Base-by-base conservation (phyloP, 2,888 invertebrate genomes). In the Ormyrus pomaceus region DNA sequence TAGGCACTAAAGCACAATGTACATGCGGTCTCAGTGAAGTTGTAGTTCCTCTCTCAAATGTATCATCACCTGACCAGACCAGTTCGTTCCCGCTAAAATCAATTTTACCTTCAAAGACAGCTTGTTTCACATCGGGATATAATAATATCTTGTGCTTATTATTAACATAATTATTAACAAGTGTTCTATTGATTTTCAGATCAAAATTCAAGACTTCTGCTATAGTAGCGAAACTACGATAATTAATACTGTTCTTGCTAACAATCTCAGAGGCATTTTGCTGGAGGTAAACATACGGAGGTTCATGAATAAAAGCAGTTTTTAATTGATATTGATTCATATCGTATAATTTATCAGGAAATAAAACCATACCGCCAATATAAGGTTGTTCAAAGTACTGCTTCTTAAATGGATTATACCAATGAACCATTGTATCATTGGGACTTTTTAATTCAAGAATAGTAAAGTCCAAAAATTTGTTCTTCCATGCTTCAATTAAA, bases 341-440 rank as follows among this genome's bases (percentile, higher is more conserved):
- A 68, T 87, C 68, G 0, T 6, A 59, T 4, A 84, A 7, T 48
- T 86, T 84, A 45, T 85, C 73, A 0, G 87, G 86, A 45, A 84
- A 85, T 72, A 82, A 79, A 6, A 74, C 13, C 7, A n/a, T 46
- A 4, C n/a, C 10, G 5, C 66, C 7, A 10, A 71, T 72, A 71
- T 82, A 81, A 0, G 50, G 11, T n/a, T 61, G 46, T 8, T 59
- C 76, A 5, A 50, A 62, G 50, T 79, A 82, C 53, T 45, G 6
- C 5, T 77, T 58, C 6, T 61, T 75, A 19, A 85, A 85, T 0
- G 79, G 79, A 79, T 85, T 83, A 2, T 80, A 80, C 7, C 69
- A 75, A 77, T 84, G 83, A 53, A 84, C 45, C 6, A 78, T 78
- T 46, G 76, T 78, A 34, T 34, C 34, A 34, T 34, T 34, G 4